A percentile compares a stretch with the other conserved stretches of the same genome.
Conservation (phyloP, 2,113 vertebrate genomes). For the Ophiodon elongatus region DNA sequence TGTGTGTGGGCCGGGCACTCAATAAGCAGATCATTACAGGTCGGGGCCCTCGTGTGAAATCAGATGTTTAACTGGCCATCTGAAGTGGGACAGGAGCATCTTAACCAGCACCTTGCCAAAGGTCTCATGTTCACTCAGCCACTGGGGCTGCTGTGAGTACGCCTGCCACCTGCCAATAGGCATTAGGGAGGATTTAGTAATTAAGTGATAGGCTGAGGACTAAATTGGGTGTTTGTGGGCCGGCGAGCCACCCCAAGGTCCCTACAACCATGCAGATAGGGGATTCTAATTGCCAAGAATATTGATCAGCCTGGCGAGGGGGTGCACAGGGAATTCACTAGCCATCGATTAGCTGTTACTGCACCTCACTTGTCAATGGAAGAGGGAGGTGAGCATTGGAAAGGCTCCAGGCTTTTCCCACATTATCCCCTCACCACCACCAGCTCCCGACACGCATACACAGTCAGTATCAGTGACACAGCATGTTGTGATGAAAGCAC, state of each 20-base stretch:
- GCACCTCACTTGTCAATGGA: constrained; percentile 81
- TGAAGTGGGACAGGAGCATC: constrained; percentile 69
- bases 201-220: constrained; percentile 89
- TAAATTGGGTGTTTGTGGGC: constrained; percentile 90
- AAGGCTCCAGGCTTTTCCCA: constrained; percentile 74
- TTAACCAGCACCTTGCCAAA: constrained; percentile 83
- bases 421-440: constrained; percentile 57
- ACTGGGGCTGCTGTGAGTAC: constrained; percentile 70
- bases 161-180: constrained; percentile 85
- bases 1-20: constrained; percentile 58
- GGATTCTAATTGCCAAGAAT: constrained; percentile 89
- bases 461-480: constrained; percentile 60
- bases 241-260: constrained; percentile 82
- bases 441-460: constrained; percentile 44
- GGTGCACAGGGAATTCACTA: constrained; percentile 80
- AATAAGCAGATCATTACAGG: constrained; percentile 73
- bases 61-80: constrained; percentile 83
- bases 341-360: constrained; percentile 89
- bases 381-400: constrained; percentile 73
- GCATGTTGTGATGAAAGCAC: constrained; percentile 53
- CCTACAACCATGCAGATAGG: constrained; percentile 87
- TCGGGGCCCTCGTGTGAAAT: constrained; percentile 76
- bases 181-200: constrained; percentile 89
- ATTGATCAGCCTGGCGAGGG: constrained; percentile 85
- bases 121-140: constrained; percentile 84